phyloP scores from a whole-genome alignment of 2,797 vertebrate species.

The Lagocephalus sceleratus region DNA sequence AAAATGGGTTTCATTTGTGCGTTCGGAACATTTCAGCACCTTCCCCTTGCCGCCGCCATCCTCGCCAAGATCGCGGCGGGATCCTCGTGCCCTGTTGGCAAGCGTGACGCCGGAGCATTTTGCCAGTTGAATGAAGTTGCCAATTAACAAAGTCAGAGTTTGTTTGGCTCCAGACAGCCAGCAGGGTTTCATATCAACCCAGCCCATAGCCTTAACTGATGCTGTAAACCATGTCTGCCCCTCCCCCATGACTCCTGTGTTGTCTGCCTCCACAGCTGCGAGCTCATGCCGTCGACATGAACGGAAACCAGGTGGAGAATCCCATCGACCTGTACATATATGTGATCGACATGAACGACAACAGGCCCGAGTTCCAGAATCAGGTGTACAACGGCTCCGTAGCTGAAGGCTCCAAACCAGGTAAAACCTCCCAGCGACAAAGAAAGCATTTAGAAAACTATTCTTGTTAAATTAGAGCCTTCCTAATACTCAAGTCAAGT shows the following conservation, averaged over 20 bases:
- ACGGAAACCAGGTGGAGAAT: constrained; percentile 98
- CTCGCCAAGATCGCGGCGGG: constrained; percentile 49
- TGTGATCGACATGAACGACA: constrained; percentile 99
- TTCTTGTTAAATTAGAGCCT: too few species aligned
- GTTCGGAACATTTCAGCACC: constrained; percentile 53
- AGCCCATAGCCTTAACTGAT: constrained; percentile 12
- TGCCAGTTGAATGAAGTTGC: constrained; percentile 49
- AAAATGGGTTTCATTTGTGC: constrained; percentile 61
- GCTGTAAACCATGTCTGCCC: neutral
- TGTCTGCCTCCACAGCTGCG: constrained; percentile 78
- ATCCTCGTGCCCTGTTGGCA: constrained; percentile 41
- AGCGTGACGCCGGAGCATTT: constrained; percentile 28
- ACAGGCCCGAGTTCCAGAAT: constrained; percentile 93
- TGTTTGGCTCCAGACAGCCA: constrained; percentile 15
- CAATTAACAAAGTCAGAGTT: constrained; percentile 52
- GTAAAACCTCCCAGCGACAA: constrained; percentile 61
- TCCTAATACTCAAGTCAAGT: too few species aligned
- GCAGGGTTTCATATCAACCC: constrained; percentile 27
- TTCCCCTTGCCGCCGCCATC: constrained; percentile 31
- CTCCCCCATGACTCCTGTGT: neutral
- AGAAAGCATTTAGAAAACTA: too few species aligned
- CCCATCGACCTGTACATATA: constrained; percentile 98
- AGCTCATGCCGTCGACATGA: constrained; percentile 97
- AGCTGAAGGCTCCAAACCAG: constrained; percentile 95
- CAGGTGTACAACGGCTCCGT: constrained; percentile 97